Conservation (phyloP, 2,797 vertebrate species). For the Tapera naevia region DNA sequence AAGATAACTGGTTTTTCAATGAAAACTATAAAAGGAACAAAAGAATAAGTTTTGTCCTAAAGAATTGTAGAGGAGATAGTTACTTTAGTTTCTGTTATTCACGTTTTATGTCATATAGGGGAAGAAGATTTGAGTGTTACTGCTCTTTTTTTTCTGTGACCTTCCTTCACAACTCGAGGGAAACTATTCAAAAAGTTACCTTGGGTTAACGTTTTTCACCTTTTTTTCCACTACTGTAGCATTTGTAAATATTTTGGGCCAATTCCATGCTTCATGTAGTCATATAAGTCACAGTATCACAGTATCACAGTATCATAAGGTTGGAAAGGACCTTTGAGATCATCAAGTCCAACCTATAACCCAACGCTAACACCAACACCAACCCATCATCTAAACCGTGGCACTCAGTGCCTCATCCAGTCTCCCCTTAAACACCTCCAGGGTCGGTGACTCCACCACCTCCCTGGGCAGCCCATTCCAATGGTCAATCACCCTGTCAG, state of each 20-base stretch:
- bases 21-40: constrained; percentile 19
- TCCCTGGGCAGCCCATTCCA: too few species aligned
- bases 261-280: neutral
- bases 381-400: too few species aligned
- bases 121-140: neutral
- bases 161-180: neutral
- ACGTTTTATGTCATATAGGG: neutral
- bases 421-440: too few species aligned
- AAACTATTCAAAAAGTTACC: neutral
- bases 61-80: neutral
- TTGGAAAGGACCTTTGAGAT: too few species aligned
- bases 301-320: too few species aligned
- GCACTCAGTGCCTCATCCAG: too few species aligned
- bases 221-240: neutral
- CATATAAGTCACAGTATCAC: too few species aligned
- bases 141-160: neutral
- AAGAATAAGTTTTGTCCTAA: neutral
- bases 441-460: too few species aligned
- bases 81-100: neutral
- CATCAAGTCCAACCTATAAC: too few species aligned
- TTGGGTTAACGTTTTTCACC: neutral
- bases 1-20: constrained; percentile 46
- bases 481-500: too few species aligned
- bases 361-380: too few species aligned
- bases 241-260: neutral